phyloP scores from a whole-genome alignment of 2,888 invertebrate genomes.

The Xestia c-nigrum region DNA sequence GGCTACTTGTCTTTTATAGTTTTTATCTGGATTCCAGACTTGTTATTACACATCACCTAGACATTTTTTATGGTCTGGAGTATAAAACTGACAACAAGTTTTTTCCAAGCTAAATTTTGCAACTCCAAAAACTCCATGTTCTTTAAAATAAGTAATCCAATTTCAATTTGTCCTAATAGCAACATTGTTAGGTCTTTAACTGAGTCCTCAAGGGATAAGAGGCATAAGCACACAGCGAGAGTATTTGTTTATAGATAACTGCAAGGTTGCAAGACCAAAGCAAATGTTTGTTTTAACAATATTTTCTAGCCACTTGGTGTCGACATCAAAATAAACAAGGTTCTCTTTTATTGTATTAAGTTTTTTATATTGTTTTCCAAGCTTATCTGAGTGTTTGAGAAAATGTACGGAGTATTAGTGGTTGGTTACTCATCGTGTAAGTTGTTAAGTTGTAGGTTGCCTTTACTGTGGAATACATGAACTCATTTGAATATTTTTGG shows the following conservation, averaged over 20 bases:
- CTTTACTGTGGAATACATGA: conserved; percentile 2
- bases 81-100: conserved; percentile 14
- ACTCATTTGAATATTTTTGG: conserved; percentile 6
- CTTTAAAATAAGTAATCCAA: background rate
- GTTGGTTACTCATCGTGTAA: conserved; percentile 19
- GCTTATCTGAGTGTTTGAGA: conserved; percentile 63
- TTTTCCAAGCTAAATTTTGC: background rate
- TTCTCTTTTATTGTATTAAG: conserved; percentile 70
- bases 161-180: background rate
- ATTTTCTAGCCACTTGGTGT: conserved; percentile 88
- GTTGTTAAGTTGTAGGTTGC: conserved; percentile 14
- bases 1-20: conserved; percentile 57
- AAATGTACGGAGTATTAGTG: conserved; percentile 24
- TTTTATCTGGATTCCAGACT: conserved; percentile 42
- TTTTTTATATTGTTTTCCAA: conserved; percentile 60
- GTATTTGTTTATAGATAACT: conserved; percentile 67
- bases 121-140: background rate
- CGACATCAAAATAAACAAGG: conserved; percentile 88
- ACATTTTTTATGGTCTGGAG: conserved; percentile 2
- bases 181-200: conserved; percentile 43
- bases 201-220: conserved; percentile 60
- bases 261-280: conserved; percentile 70
- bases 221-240: conserved; percentile 49
- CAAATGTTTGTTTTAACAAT: conserved; percentile 88
- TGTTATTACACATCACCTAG: conserved; percentile 46